Percentiles rank a stretch among this genome's conserved stretches.
Conservation (phyloP, 2,888 invertebrate species). For the Unio pictorum region DNA sequence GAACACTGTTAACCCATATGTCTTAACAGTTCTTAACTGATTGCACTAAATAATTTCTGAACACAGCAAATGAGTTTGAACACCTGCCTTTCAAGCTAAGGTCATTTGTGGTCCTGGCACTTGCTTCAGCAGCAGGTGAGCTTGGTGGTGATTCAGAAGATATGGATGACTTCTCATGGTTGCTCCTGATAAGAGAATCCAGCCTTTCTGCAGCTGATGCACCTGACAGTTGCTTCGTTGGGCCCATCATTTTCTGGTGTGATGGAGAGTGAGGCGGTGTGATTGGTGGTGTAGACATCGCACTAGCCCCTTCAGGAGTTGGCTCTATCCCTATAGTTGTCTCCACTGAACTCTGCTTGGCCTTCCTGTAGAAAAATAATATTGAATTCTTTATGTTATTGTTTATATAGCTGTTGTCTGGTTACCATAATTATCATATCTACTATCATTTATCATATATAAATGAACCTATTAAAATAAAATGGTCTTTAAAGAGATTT, state of each 20-base stretch:
- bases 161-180: slow-evolving; percentile 6
- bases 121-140: slow-evolving; percentile 5
- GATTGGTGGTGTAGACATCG: slow-evolving; percentile 15
- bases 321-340: slow-evolving; percentile 35
- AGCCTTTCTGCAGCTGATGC: slow-evolving; percentile 76
- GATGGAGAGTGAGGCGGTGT: slow-evolving; percentile 15
- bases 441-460: too few species aligned
- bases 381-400: background rate
- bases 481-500: too few species aligned
- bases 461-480: too few species aligned
- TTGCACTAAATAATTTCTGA: too few species aligned
- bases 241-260: slow-evolving; percentile 64
- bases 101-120: slow-evolving; percentile 17
- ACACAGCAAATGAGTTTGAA: too few species aligned
- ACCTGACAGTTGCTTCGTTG: slow-evolving; percentile 64
- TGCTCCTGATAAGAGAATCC: slow-evolving; percentile 84
- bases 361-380: slow-evolving; percentile 8
- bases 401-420: too few species aligned
- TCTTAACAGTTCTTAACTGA: too few species aligned
- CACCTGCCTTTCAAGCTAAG: slow-evolving; percentile 47
- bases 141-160: slow-evolving; percentile 9
- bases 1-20: too few species aligned
- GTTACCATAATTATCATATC: too few species aligned
- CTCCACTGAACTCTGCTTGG: slow-evolving; percentile 17
- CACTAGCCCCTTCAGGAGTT: slow-evolving; percentile 17